Conservation (phyloP, 2,888 invertebrate genomes). For the Myopa testacea region DNA sequence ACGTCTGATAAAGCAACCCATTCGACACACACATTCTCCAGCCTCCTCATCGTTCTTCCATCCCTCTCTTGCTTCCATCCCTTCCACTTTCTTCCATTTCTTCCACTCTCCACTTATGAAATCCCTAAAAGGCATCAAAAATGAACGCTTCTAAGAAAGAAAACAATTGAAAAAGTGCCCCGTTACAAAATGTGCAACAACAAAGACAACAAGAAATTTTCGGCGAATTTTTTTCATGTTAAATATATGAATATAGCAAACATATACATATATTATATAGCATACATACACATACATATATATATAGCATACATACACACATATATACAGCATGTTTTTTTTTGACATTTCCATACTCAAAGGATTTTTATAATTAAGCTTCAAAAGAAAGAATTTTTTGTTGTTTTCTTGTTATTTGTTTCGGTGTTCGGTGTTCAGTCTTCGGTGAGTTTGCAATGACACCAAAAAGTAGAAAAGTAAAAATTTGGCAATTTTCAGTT, state of each 20-base stretch:
- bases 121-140: neutral
- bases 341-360: conserved; percentile 51
- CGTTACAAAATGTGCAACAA: conserved; percentile 48
- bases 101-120: neutral
- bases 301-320: neutral
- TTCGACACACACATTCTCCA: neutral
- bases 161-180: conserved; percentile 49
- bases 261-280: too few species aligned
- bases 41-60: neutral
- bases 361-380: conserved; percentile 61
- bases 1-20: conserved; percentile 12
- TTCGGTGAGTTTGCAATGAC: conserved; percentile 12
- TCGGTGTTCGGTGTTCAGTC: conserved; percentile 19
- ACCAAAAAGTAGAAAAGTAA: conserved; percentile 23
- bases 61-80: neutral
- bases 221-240: neutral
- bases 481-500: conserved; percentile 25
- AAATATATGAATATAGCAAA: neutral
- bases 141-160: conserved; percentile 43
- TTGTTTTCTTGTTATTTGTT: conserved; percentile 13
- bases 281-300: too few species aligned
- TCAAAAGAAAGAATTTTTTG: conserved; percentile 50
- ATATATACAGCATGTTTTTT: conserved; percentile 1
- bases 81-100: neutral
- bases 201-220: conserved; percentile 26